phyloP scores from a whole-genome alignment of 2,113 vertebrate species.

The Sula dactylatra region DNA sequence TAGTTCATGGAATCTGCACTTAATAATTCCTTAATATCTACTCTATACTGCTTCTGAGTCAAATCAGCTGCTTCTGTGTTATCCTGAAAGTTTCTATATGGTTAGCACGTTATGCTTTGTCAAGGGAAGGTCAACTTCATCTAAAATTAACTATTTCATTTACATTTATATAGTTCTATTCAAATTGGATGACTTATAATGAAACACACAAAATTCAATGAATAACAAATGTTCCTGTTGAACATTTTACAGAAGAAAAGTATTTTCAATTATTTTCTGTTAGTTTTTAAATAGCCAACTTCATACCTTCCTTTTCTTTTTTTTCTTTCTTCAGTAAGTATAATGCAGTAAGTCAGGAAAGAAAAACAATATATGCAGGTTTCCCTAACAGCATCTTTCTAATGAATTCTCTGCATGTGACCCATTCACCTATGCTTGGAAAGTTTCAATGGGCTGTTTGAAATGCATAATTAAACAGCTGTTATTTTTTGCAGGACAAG shows the following conservation, averaged over 20 bases:
- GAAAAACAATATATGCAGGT: neutral
- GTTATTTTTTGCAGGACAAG: neutral
- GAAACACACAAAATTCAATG: conserved; percentile 7
- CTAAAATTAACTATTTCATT: conserved; percentile 8
- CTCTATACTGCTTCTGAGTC: neutral
- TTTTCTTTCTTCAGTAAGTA: neutral
- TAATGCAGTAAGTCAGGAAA: neutral
- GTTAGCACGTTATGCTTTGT: neutral
- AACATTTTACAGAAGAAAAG: neutral
- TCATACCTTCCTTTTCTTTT: neutral
- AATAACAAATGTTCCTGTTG: neutral
- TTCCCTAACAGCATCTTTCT: neutral
- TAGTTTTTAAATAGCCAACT: neutral
- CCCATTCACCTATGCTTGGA: neutral
- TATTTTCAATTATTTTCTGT: neutral
- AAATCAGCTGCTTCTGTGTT: neutral
- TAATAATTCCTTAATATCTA: neutral
- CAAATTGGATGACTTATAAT: neutral
- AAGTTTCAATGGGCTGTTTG: neutral
- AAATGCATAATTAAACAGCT: neutral
- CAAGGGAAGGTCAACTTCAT: neutral
- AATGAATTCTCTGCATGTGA: neutral
- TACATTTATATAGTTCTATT: conserved; percentile 22
- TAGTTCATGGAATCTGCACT: neutral
- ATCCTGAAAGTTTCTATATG: neutral